Conservation (phyloP, 2,113 vertebrate genomes). For the Psophia crepitans region DNA sequence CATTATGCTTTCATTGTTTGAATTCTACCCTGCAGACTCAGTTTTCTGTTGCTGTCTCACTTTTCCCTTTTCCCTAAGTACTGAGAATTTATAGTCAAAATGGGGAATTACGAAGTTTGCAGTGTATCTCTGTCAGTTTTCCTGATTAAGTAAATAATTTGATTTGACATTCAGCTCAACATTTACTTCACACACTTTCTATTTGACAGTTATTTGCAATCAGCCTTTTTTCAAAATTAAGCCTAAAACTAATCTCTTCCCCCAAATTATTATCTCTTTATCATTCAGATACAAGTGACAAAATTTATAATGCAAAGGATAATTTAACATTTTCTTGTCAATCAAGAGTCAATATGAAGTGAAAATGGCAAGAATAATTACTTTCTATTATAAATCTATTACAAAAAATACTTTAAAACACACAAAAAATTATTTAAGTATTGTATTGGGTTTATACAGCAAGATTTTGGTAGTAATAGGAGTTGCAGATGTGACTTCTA, state of each 20-base stretch:
- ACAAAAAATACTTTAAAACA: background rate
- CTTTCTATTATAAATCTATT: background rate
- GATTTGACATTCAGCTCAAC: background rate
- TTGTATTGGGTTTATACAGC: background rate
- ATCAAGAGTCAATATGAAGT: background rate
- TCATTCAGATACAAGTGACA: background rate
- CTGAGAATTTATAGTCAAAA: background rate
- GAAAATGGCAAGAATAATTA: background rate
- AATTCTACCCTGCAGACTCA: background rate
- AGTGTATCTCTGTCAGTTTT: background rate
- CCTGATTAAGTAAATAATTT: background rate
- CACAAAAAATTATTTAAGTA: background rate
- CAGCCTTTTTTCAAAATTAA: background rate
- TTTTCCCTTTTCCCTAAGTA: background rate
- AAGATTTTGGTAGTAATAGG: background rate
- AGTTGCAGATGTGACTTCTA: background rate
- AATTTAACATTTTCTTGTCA: background rate
- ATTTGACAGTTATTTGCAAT: background rate
- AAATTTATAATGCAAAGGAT: background rate
- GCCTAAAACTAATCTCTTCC: fast-evolving
- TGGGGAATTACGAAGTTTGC: background rate
- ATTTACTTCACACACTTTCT: background rate
- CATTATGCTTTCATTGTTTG: background rate
- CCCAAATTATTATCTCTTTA: background rate
- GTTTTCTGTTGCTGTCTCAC: background rate